Evolutionary conservation across 1,140 invertebrate species (phyloP).

Genomic region (Aphidius gifuensis): DNA sequence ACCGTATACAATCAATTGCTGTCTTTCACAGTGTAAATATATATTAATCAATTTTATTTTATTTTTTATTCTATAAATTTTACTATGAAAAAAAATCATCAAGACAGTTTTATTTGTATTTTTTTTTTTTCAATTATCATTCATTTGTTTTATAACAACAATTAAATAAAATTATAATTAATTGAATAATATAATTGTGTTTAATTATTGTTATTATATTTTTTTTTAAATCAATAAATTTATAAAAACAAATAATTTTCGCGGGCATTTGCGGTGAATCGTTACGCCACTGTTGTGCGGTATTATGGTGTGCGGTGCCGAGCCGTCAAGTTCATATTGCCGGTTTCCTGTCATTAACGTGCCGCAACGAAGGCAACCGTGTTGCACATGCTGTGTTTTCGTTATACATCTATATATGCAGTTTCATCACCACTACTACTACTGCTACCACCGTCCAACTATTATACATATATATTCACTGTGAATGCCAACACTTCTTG

Average conservation of each 20-base stretch:
- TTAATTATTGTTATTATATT: too few species aligned
- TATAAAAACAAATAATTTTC: not conserved
- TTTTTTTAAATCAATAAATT: too few species aligned
- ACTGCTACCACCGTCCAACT: not conserved
- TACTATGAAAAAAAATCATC: too few species aligned
- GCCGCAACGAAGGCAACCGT: slow-evolving; percentile 36
- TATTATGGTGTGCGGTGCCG: slow-evolving; percentile 42
- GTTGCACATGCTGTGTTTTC: slow-evolving; percentile 19
- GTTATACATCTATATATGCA: slow-evolving; percentile 16
- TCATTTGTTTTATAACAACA: too few species aligned
- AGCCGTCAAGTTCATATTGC: slow-evolving; percentile 56
- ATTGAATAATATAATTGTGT: too few species aligned
- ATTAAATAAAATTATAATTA: too few species aligned
- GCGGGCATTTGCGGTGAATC: slow-evolving; percentile 37
- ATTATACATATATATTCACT: slow-evolving; percentile 3
- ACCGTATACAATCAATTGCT: too few species aligned
- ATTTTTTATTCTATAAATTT: slow-evolving; percentile 7
- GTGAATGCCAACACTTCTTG: not conserved
- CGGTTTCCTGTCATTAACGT: slow-evolving; percentile 56
- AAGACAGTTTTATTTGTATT: too few species aligned
- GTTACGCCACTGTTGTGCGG: slow-evolving; percentile 41
- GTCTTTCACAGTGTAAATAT: too few species aligned
- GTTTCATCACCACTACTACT: not conserved
- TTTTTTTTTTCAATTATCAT: too few species aligned
- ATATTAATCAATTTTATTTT: slow-evolving; percentile 7